Base-by-base conservation (phyloP, 2,888 invertebrate species). In the Xestia c-nigrum region DNA sequence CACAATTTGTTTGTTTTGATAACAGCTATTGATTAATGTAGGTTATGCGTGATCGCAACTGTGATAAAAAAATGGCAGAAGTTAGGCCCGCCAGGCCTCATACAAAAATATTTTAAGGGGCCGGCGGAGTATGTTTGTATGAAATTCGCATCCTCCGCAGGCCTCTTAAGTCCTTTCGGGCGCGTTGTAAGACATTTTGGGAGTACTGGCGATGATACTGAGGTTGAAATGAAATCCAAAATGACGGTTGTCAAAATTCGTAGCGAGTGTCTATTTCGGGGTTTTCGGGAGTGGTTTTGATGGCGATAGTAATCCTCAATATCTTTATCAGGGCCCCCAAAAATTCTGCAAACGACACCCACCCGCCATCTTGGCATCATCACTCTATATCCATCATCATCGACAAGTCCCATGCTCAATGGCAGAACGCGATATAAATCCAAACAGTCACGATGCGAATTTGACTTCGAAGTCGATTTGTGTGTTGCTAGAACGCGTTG, bases 361-460 rank as follows among this genome's bases (percentile, higher is more conserved):
- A 21, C 10, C 55, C 55, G 10, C n/a, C 55, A 55, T 55, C n/a
- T 55, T 55, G 55, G 31, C 31, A 31, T 3, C 31, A 31, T 3
- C 31, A 55, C 10, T n/a, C n/a, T n/a, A n/a, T n/a, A 55, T 55
- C n/a, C 55, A 10, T 55, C n/a, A n/a, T 55, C 1, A 21, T n/a
- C 10, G 10, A 55, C 0, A n/a, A n/a, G 55, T 5, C n/a, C 10
- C 10, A 10, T 52, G 10, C 21, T 10, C 52, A 55, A 10, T 52
- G n/a, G 5, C 12, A 55, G 55, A n/a, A 55, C n/a, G 55, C 12
- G 55, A 9, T 52, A 10, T n/a, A 5, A n/a, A n/a, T 55, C n/a
- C 10, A n/a, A n/a, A n/a, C n/a, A n/a, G 10, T 2, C 5, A 0
- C 10, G n/a, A 55, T 1, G 1, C n/a, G n/a, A n/a, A n/a, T 55